These are phyloP conservation scores for Columba janthina DNA, from an alignment of 2,113 vertebrate species.

Conservation along the genomic window DNA sequence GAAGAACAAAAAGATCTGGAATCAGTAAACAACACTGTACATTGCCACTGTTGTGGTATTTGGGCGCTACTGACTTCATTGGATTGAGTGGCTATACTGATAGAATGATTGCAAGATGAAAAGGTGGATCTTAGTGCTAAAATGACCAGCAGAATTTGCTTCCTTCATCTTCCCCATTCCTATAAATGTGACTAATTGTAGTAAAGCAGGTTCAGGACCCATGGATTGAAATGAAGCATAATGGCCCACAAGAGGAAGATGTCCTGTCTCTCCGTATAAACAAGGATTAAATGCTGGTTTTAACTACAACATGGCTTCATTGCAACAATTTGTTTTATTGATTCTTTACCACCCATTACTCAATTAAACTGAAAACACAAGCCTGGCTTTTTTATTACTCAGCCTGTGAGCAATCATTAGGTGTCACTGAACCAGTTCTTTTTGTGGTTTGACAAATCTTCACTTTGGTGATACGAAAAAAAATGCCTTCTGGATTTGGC, in stretches of 20 bases:
- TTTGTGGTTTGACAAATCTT: background rate
- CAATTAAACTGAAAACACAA: slow-evolving; percentile 50
- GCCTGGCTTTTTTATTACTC: background rate
- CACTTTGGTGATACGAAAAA: background rate
- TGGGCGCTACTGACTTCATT: background rate
- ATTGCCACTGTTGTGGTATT: background rate
- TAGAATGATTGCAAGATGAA: background rate
- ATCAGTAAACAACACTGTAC: background rate
- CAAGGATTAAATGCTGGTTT: background rate
- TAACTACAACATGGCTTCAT: background rate
- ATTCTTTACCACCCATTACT: slow-evolving; percentile 10
- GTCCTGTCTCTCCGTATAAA: background rate
- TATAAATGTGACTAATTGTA: background rate
- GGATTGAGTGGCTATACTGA: background rate
- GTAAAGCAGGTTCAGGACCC: background rate
- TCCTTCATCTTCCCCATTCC: background rate
- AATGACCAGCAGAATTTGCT: background rate
- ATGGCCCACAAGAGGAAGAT: background rate
- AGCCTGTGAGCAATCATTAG: slow-evolving; percentile 8
- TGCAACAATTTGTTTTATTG: slow-evolving; percentile 5
- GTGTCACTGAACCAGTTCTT: background rate
- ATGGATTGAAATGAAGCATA: background rate
- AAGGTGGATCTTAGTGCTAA: background rate
- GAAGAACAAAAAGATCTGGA: background rate
- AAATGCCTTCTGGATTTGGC: background rate